These are phyloP conservation scores for Gortyna flavago DNA, from an alignment of 2,888 invertebrate genomes.

Conservation along the genomic window DNA sequence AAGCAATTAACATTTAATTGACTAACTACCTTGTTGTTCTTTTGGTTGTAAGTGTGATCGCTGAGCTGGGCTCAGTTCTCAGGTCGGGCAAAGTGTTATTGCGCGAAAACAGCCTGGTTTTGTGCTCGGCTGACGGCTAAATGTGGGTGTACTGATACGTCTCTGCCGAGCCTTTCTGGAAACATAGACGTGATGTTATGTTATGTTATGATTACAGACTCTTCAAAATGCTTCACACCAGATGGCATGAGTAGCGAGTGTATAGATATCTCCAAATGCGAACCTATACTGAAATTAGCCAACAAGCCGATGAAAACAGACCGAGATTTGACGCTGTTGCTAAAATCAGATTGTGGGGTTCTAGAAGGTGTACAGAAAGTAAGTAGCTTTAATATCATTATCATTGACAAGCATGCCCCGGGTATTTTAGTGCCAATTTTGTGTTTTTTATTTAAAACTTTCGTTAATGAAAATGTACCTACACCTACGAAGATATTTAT, in stretches of 20 bases:
- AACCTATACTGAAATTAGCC: background rate
- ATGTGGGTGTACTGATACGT: too few relatives aligned
- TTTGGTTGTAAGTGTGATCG: background rate
- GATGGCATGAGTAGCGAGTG: background rate
- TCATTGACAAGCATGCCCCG: background rate
- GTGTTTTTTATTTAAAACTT: background rate
- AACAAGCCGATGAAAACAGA: constrained; percentile 6
- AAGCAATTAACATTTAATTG: background rate
- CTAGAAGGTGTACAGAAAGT: background rate
- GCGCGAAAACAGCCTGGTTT: background rate
- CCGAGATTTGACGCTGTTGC: background rate
- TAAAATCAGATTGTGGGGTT: background rate
- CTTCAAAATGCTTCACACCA: constrained; percentile 4
- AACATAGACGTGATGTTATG: background rate
- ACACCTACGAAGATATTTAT: too few relatives aligned
- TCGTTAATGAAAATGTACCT: background rate
- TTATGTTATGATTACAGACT: background rate
- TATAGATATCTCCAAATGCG: background rate
- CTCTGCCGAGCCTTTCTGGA: background rate
- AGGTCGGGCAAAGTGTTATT: background rate
- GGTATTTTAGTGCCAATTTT: background rate
- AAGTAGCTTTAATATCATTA: background rate
- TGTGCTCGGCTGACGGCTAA: background rate
- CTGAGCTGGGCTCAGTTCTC: background rate
- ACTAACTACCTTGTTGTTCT: background rate